Base-by-base conservation (phyloP, 2,888 invertebrate genomes). In the Blera fallax region DNA sequence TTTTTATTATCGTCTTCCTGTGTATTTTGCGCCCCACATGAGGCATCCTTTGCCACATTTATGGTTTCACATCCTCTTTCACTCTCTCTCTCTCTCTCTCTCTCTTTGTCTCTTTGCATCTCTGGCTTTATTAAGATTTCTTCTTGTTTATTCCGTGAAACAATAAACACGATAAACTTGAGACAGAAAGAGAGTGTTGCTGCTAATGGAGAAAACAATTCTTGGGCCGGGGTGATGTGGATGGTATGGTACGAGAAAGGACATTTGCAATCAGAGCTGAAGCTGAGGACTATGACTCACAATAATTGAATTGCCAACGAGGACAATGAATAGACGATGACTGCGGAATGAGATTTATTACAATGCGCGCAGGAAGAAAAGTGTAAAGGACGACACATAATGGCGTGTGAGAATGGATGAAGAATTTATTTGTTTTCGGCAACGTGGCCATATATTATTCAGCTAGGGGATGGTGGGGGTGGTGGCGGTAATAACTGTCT, bases 1-100 rank as follows among this genome's bases (percentile, higher is more conserved):
- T 80, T 85, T 85, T 80, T 85, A 85, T 85, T 80, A 76, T 65
- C 58, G 76, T 72, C 76, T 84, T 84, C 70, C 64, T 10, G 34
- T 40, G 37, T 48, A 14, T 69, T 14, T 37, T 16, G 18, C 3
- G 48, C 34, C 56, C 27, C 77, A 43, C 58, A 70, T 43, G 37
- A 60, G 56, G 18, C 52, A 32, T 50, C 58, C 50, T 40, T 54
- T 56, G 56, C 43, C 29, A 32, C 69, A 64, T 73, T 50, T 50
- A 67, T 52, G 67, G 52, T 29, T 43, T 69, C 40, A 10, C 32
- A n/a, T n/a, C n/a, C n/a, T n/a, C n/a, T n/a, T n/a, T n/a, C n/a
- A n/a, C n/a, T n/a, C n/a, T n/a, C n/a, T n/a, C n/a, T n/a, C n/a
- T n/a, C n/a, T n/a, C n/a, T n/a, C n/a, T n/a, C n/a, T n/a, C n/a